phyloP scores from a whole-genome alignment of 2,113 vertebrate genomes.

The Tachuris rubrigastra region DNA sequence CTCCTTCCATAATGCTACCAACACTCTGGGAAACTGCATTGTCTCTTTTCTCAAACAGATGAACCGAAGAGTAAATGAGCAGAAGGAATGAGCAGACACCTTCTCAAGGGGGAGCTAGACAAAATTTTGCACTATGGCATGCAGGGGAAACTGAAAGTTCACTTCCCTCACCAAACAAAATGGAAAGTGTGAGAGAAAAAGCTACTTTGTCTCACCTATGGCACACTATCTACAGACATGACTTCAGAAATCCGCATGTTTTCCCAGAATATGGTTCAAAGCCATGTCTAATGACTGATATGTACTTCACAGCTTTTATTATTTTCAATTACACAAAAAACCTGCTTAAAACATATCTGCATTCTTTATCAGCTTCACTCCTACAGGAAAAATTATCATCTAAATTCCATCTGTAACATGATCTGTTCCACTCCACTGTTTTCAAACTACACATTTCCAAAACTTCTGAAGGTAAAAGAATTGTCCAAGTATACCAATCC shows the following conservation, averaged over 20 bases:
- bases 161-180: background rate
- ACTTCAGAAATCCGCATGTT: background rate
- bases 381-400: background rate
- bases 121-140: background rate
- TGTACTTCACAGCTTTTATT: background rate
- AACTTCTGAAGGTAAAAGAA: background rate
- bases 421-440: background rate
- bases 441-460: background rate
- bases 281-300: background rate
- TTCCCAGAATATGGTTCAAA: background rate
- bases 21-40: background rate
- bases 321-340: background rate
- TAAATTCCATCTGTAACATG: background rate
- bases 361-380: background rate
- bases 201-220: background rate
- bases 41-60: background rate
- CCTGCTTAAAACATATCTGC: background rate
- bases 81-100: background rate
- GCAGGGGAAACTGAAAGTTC: background rate
- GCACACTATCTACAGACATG: background rate
- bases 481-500: background rate
- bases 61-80: background rate
- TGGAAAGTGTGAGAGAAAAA: background rate
- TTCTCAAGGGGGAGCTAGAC: background rate
- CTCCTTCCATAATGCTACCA: background rate